Base-by-base conservation (phyloP, 2,113 vertebrate genomes). In the Telmatochromis sp. region DNA sequence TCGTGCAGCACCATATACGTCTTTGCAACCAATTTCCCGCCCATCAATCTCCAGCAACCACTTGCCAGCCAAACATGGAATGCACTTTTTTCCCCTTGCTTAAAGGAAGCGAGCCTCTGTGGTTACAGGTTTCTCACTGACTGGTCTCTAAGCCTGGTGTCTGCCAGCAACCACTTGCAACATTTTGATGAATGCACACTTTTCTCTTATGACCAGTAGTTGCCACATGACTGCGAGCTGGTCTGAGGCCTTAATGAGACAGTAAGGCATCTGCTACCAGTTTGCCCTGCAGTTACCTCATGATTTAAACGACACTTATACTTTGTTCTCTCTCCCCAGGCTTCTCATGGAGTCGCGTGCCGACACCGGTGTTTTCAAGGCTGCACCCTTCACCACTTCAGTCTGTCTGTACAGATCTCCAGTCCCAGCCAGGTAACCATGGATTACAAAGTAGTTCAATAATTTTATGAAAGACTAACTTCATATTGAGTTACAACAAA, bases 371-470 rank as follows among this genome's bases (percentile, higher is more conserved):
- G 78, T 95, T 97, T 23, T 96, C 96, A 26, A 96, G 94, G 91
- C 97, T 95, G 19, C 96, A 95, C 68, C 93, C 92, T 53, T 96
- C 96, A 82, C 97, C 96, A 86, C 96, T 98, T 71, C 97, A 96
- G 51, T 93, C 87, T 7, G 85, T 98, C 81, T 96, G 93, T 87
- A 95, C 95, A 88, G 96, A 97, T 83, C 94, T 98, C 82, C 96
- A 96, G 4, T 87, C 81, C 87, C 97, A 95, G 96, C 97, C 98
- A 97, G 97, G 99, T 99, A 98, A 88, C 79, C 57, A 7, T 71
- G 6, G 10, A 78, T 78, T 82, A 33, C 4, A 37, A 47, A 58
- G 26, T 35, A 15, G 1, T 50, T 11, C 23, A 35, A 23, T 60
- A 45, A 21, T 42, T 71, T 81, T 53, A 35, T 37, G 4, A 60